phyloP scores from a whole-genome alignment of 2,797 vertebrate species.

The Acanthopagrus latus region DNA sequence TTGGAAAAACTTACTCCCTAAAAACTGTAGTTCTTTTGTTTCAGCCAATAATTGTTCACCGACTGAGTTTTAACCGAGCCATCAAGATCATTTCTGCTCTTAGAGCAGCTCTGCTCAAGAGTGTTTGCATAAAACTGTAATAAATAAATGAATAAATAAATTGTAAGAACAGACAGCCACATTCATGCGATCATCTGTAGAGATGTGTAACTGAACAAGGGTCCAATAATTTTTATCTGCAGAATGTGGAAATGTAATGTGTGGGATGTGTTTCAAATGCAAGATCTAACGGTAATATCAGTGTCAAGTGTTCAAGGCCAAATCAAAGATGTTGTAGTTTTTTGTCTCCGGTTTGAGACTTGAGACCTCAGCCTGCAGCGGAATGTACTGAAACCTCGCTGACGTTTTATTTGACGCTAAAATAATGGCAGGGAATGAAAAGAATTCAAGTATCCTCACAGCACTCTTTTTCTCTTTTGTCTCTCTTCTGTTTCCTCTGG shows the following conservation, averaged over 20 bases:
- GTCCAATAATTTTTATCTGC: slow-evolving; percentile 16
- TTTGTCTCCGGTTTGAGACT: slow-evolving; percentile 15
- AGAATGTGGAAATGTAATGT: slow-evolving; percentile 30
- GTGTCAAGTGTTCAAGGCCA: slow-evolving; percentile 23
- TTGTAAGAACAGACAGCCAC: slow-evolving; percentile 36
- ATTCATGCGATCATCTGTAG: slow-evolving; percentile 31
- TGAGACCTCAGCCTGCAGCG: slow-evolving; percentile 6
- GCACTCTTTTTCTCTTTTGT: slow-evolving; percentile 12
- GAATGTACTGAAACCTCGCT: slow-evolving; percentile 29
- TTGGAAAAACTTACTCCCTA: not conserved
- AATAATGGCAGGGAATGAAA: slow-evolving; percentile 55
- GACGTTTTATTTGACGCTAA: slow-evolving; percentile 47
- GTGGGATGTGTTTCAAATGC: slow-evolving; percentile 16
- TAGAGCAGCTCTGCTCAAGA: slow-evolving; percentile 14
- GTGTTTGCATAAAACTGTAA: slow-evolving; percentile 19
- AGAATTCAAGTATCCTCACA: slow-evolving; percentile 50
- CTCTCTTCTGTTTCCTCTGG: slow-evolving; percentile 24
- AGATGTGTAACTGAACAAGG: slow-evolving; percentile 12
- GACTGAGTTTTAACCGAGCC: not conserved
- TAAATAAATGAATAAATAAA: not conserved
- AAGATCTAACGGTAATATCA: not conserved
- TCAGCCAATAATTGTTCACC: not conserved
- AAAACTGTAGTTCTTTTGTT: not conserved
- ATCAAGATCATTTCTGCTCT: not conserved
- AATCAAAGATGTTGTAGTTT: slow-evolving; percentile 38